Base-by-base conservation (phyloP, 2,888 invertebrate species). In the Acleris holmiana region DNA sequence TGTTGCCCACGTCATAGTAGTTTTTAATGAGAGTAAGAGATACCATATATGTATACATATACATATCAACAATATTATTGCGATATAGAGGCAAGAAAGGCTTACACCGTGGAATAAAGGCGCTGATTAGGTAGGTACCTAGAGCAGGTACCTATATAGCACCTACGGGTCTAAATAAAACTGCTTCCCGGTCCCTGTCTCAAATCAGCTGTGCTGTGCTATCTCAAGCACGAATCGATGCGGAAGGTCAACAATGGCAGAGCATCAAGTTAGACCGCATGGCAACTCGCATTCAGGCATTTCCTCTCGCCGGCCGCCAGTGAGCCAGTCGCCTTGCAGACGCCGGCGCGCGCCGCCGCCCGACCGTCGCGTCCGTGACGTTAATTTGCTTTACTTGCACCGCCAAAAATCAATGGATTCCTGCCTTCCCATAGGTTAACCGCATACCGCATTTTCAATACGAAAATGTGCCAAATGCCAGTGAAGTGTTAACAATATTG, bases 361-460 rank as follows among this genome's bases (percentile, higher is more conserved):
- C 75, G 74, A 69, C 77, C 80, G 83, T 82, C 88, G 88, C 84
- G 83, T 72, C 76, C 71, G 83, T 89, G 88, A 90, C 91, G 91
- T 90, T 84, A 87, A 82, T 77, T 80, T 84, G 82, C 84, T 90
- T 84, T 86, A 82, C 77, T 80, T 84, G 82, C 84, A 83, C 76
- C 86, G 86, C 86, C 89, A 90, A 90, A 91, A 91, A 92, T 91
- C 91, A 89, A 92, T 91, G 89, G 85, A 85, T 86, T 80, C 82
- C 84, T 79, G 78, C 76, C 77, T 82, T 77, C 78, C 79, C 72
- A 82, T 71, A 89, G 89, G 89, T 90, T 88, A 82, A 82, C 86
- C 87, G 91, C 91, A 91, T 91, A 89, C 89, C 90, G 91, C 91
- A 92, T 91, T 91, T 91, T 89, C 87, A 78, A 67, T 73, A 78